These are phyloP conservation scores for Marmota flaviventris DNA, from an alignment of 2,113 vertebrate genomes.

Conservation along the genomic window DNA sequence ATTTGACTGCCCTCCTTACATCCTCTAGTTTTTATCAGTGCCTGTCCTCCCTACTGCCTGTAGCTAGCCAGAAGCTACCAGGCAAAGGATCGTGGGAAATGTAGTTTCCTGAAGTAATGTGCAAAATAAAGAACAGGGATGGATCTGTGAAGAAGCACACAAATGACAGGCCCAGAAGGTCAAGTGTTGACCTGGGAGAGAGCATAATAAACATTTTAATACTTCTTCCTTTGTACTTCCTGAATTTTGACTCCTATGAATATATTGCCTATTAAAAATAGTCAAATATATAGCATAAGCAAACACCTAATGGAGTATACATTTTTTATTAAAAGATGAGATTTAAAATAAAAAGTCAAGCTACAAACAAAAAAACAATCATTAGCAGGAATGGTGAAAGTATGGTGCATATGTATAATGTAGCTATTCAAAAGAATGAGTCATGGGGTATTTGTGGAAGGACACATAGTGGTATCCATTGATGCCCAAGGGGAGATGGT, in stretches of 20 bases:
- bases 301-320: not conserved
- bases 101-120: not conserved
- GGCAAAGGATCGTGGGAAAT: conserved; percentile 10
- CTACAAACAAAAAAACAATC: not conserved
- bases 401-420: not conserved
- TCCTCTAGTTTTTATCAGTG: not conserved
- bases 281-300: not conserved
- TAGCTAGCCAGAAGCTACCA: conserved; percentile 13
- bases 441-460: not conserved
- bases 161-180: not conserved
- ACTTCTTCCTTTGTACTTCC: not conserved
- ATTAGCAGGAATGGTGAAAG: not conserved
- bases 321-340: conserved; percentile 33
- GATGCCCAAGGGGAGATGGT: not conserved
- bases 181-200: not conserved
- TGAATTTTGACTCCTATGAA: conserved; percentile 13
- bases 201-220: conserved; percentile 29
- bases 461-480: not conserved
- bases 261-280: not conserved
- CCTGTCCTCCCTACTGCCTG: not conserved
- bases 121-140: not conserved
- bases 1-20: not conserved
- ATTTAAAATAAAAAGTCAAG: conserved; percentile 36
- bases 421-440: conserved; percentile 9
- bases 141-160: not conserved